phyloP scores from a whole-genome alignment of 2,888 invertebrate species.

The Meloe dianella region DNA sequence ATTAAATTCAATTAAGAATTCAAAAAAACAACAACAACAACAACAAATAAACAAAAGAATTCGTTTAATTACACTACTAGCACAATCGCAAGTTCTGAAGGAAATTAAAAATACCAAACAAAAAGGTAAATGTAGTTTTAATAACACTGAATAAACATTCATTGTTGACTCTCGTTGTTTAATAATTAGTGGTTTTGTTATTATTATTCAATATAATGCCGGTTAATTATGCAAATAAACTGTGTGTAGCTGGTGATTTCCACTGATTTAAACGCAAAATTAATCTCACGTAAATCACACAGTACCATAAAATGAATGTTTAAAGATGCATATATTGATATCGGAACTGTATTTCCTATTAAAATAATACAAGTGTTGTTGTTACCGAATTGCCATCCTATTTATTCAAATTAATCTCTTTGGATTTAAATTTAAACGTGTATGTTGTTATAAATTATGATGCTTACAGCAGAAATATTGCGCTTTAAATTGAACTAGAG shows the following conservation, averaged over 20 bases:
- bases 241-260: neutral
- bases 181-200: neutral
- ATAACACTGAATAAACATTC: neutral
- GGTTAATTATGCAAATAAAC: neutral
- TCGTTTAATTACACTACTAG: neutral
- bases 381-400: neutral
- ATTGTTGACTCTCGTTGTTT: neutral
- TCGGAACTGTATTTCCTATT: no score
- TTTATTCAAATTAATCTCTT: neutral
- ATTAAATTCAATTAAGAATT: neutral
- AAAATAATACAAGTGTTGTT: no score
- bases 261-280: neutral
- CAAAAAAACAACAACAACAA: neutral
- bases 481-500: neutral
- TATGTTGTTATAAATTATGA: neutral
- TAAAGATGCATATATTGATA: no score
- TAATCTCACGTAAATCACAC: neutral
- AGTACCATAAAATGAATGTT: neutral
- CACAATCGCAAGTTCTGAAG: neutral
- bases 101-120: neutral
- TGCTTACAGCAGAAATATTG: neutral
- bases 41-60: neutral
- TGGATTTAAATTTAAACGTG: neutral
- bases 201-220: neutral
- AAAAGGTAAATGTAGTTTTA: neutral